Percentiles rank a stretch among this genome's conserved stretches.
Evolutionary conservation across 2,113 vertebrate genomes (phyloP).

Genomic region (Macrotis lagotis): DNA sequence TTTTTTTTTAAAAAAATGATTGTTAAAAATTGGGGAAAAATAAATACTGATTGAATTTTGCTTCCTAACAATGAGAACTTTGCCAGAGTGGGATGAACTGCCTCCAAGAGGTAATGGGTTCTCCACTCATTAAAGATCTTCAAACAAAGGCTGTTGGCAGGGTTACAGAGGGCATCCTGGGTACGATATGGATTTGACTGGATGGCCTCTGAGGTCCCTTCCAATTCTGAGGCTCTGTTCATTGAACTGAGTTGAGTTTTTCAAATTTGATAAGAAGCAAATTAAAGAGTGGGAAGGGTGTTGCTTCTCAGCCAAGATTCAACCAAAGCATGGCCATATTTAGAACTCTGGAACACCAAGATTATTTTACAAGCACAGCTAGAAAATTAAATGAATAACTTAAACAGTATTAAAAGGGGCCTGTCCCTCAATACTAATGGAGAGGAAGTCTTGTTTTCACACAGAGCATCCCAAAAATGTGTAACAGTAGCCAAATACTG

Average conservation of each 20-base stretch:
- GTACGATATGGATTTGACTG: background rate
- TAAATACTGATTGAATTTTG: background rate
- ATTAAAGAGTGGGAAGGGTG: background rate
- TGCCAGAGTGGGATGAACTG: background rate
- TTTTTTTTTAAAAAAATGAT: too few relatives aligned
- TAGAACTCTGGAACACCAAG: background rate
- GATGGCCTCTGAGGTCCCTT: background rate
- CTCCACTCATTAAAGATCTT: background rate
- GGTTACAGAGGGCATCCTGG: background rate
- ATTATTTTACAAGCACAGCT: background rate
- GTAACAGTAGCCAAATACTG: constrained; percentile 6
- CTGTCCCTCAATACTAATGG: constrained; percentile 15
- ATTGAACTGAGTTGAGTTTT: background rate
- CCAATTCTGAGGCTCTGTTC: background rate
- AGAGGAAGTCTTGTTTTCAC: constrained; percentile 11
- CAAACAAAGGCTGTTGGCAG: background rate
- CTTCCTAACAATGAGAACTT: background rate
- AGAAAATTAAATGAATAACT: constrained; percentile 15
- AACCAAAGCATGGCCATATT: background rate
- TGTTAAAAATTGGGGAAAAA: too few relatives aligned
- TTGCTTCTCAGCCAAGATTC: background rate
- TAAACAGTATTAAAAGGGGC: constrained; percentile 21
- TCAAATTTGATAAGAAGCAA: background rate
- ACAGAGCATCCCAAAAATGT: constrained; percentile 3
- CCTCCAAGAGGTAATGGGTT: background rate